Conservation (phyloP, 2,113 vertebrate genomes). For the Sitta europaea region DNA sequence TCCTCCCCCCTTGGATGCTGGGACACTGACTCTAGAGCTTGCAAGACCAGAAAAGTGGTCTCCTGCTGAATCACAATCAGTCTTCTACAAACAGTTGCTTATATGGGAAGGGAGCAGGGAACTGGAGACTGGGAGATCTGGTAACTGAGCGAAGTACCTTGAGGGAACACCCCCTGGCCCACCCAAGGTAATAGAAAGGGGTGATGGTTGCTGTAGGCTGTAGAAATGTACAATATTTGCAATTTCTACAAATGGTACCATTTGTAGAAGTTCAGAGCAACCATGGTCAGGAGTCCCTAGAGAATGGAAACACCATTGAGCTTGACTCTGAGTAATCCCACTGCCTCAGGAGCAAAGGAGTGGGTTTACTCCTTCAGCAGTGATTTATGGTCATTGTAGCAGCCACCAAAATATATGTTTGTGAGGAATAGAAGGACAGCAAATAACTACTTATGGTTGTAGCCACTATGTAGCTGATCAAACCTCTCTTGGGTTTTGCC, state of each 20-base stretch:
- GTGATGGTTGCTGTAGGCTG: background rate
- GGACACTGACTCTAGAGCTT: background rate
- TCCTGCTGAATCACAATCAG: background rate
- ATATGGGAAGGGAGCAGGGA: background rate
- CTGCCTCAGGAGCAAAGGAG: background rate
- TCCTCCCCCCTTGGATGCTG: background rate
- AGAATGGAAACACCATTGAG: background rate
- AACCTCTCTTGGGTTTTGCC: background rate
- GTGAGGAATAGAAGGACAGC: background rate
- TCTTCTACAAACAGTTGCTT: background rate
- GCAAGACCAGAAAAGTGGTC: background rate
- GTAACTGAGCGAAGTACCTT: background rate
- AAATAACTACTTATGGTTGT: background rate
- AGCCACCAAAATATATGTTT: background rate
- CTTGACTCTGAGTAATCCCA: background rate
- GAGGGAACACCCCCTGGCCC: background rate
- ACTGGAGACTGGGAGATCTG: background rate
- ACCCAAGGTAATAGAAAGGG: background rate
- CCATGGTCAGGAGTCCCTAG: background rate
- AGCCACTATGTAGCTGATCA: background rate
- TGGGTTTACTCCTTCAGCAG: background rate
- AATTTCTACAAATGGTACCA: background rate
- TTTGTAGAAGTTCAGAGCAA: background rate
- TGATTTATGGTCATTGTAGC: background rate
- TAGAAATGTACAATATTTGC: background rate